Conservation (phyloP, 1,140 invertebrate species). For the Panulirus ornatus region DNA sequence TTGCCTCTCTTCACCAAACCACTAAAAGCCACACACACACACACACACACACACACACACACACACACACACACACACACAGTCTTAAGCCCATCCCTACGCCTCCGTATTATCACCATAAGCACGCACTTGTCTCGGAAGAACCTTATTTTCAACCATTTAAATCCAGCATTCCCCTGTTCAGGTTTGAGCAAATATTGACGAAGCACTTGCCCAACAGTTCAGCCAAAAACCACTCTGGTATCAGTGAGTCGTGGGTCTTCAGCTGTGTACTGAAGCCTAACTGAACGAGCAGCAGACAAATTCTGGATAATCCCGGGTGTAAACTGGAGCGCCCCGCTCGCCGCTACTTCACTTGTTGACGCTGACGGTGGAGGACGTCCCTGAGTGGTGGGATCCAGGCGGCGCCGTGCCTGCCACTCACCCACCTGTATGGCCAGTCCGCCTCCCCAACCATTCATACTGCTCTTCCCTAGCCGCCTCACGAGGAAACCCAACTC, state of each 20-base stretch:
- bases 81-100: background rate
- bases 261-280: background rate
- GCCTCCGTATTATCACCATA: background rate
- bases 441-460: no score
- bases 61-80: background rate
- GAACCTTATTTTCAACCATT: background rate
- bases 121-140: background rate
- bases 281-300: background rate
- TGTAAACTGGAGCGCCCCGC: no score
- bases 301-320: no score
- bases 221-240: background rate
- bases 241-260: no score
- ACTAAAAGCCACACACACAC: background rate
- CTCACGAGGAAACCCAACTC: no score
- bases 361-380: no score
- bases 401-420: no score
- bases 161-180: background rate
- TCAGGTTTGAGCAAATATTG: background rate
- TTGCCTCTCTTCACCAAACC: background rate
- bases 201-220: background rate
- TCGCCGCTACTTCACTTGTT: no score
- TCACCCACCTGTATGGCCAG: no score
- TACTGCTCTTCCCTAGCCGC: no score
- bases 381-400: no score
- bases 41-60: background rate